These are phyloP conservation scores for Hermetia illucens DNA, from an alignment of 1,140 invertebrate species.

Conservation along the genomic window DNA sequence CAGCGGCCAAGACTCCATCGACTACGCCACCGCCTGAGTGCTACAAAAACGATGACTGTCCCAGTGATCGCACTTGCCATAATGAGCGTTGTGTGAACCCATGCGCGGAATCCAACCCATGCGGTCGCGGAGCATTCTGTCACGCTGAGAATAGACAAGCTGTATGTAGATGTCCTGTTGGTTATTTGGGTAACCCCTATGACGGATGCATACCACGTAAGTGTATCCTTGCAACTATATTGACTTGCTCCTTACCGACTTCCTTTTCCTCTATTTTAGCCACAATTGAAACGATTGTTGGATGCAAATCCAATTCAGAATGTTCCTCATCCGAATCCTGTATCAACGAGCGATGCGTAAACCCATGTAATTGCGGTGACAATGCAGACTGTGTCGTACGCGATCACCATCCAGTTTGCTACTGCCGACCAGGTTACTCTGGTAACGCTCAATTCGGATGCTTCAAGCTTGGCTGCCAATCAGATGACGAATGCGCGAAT, in stretches of 20 bases:
- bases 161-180: conserved; percentile 63
- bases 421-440: conserved; percentile 59
- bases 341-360: conserved; percentile 59
- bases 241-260: neutral
- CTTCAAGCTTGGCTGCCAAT: conserved; percentile 63
- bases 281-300: conserved; percentile 39
- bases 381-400: conserved; percentile 65
- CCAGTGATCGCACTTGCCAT: conserved; percentile 52
- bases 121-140: conserved; percentile 63
- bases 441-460: conserved; percentile 73
- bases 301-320: conserved; percentile 62
- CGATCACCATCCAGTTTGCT: conserved; percentile 70
- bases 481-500: conserved; percentile 61
- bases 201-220: conserved; percentile 62
- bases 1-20: conserved; percentile 35
- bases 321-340: conserved; percentile 67
- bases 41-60: conserved; percentile 59
- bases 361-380: conserved; percentile 70
- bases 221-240: conserved; percentile 18
- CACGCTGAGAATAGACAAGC: conserved; percentile 57
- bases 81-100: conserved; percentile 67
- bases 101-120: conserved; percentile 49
- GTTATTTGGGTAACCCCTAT: conserved; percentile 58
- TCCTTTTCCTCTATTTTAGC: conserved; percentile 30
- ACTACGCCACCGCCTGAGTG: conserved; percentile 48